A percentile compares a stretch with the other conserved stretches of the same genome.
Conservation (phyloP, 2,888 invertebrate genomes). For the Caenorhabditis panamensis region DNA sequence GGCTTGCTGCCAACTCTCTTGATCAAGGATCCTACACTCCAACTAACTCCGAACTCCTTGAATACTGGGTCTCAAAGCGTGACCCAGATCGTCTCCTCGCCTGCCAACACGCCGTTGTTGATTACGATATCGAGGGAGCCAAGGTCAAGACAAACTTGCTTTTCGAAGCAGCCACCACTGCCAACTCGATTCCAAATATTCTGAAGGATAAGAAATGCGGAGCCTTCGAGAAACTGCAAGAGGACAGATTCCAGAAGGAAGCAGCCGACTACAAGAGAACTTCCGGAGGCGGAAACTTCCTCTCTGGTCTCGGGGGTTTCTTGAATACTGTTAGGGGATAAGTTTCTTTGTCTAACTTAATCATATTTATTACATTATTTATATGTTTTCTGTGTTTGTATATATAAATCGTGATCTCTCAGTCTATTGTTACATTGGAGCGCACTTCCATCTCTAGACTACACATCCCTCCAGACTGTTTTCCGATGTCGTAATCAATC, state of each 20-base stretch:
- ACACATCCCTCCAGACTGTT: not conserved
- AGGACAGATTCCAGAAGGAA: slow-evolving; percentile 79
- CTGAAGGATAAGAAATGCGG: slow-evolving; percentile 81
- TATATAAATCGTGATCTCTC: slow-evolving; percentile 36
- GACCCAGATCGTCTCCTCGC: slow-evolving; percentile 80
- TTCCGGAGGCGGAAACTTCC: slow-evolving; percentile 71
- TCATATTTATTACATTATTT: slow-evolving; percentile 17
- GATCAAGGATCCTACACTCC: slow-evolving; percentile 81
- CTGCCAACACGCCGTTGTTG: slow-evolving; percentile 80
- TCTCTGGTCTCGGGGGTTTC: slow-evolving; percentile 69
- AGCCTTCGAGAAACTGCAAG: slow-evolving; percentile 79
- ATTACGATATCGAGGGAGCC: slow-evolving; percentile 81
- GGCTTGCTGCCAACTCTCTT: slow-evolving; percentile 80
- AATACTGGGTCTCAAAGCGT: slow-evolving; percentile 80
- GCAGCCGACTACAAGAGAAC: slow-evolving; percentile 76
- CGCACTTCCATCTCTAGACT: slow-evolving; percentile 2
- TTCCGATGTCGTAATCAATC: slow-evolving; percentile 29
- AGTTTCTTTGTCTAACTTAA: not conserved
- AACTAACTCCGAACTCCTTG: slow-evolving; percentile 80
- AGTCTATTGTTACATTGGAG: not conserved
- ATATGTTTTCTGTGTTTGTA: slow-evolving; percentile 35
- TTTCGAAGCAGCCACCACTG: slow-evolving; percentile 80
- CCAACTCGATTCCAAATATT: slow-evolving; percentile 79
- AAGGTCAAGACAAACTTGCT: slow-evolving; percentile 80
- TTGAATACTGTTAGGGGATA: slow-evolving; percentile 65